Percentiles rank a stretch among this genome's conserved stretches.
Evolutionary conservation across 2,797 vertebrate species (phyloP).

Genomic region (Poecile montanus): DNA sequence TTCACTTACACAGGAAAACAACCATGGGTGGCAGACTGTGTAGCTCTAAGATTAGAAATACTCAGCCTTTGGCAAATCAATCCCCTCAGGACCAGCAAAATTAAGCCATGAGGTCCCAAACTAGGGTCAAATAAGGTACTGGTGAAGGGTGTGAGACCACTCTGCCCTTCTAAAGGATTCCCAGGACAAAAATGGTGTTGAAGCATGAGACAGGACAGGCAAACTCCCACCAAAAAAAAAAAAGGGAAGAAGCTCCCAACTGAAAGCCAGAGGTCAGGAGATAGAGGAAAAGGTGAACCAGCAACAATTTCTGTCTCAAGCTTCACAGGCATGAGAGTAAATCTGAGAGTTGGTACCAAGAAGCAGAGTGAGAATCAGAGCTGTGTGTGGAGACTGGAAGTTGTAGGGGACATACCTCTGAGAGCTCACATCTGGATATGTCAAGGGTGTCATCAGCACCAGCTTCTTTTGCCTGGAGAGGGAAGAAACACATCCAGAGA

Average conservation of each 20-base stretch:
- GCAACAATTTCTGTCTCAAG: background rate
- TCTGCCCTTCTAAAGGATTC: background rate
- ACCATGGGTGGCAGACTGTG: background rate
- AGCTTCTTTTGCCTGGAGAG: conserved; percentile 88
- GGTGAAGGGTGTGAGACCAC: background rate
- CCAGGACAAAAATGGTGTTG: background rate
- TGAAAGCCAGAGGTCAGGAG: background rate
- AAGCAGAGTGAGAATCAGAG: background rate
- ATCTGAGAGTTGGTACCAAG: background rate
- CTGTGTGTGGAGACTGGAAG: background rate
- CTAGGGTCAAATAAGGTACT: background rate
- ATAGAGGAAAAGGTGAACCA: background rate
- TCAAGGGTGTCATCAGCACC: conserved; percentile 94
- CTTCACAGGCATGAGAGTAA: background rate
- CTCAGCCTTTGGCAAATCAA: background rate
- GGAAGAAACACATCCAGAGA: background rate
- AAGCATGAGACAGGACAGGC: background rate
- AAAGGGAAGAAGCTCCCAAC: accelerated
- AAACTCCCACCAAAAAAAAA: background rate
- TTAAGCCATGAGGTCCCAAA: background rate
- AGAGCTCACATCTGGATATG: conserved; percentile 90
- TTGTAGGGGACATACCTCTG: conserved; percentile 79
- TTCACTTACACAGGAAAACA: background rate
- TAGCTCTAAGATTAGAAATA: background rate
- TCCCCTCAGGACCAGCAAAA: background rate